Conservation (phyloP, 1,140 invertebrate species). For the Gryllus bimaculatus region DNA sequence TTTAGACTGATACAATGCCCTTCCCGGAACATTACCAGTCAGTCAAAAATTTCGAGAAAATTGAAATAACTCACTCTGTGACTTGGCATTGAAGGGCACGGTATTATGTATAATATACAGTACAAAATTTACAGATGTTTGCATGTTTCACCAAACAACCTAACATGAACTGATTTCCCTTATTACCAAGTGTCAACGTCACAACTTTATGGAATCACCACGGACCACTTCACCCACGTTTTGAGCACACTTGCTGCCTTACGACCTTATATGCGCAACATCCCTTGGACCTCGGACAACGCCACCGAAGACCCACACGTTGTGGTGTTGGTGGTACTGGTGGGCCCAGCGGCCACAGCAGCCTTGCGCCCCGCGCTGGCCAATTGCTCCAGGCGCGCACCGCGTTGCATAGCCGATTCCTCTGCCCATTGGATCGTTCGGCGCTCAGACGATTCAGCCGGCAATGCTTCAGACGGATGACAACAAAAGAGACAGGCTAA, state of each 20-base stretch:
- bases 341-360: background rate
- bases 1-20: too few relatives aligned
- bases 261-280: background rate
- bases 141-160: too few relatives aligned
- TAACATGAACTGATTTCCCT: too few relatives aligned
- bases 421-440: background rate
- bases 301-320: background rate
- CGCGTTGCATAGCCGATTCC: background rate
- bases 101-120: too few relatives aligned
- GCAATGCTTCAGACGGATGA: constrained; percentile 16
- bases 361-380: background rate
- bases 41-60: too few relatives aligned
- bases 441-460: constrained; percentile 6
- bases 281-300: background rate
- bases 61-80: too few relatives aligned
- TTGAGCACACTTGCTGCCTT: background rate
- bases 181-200: too few relatives aligned
- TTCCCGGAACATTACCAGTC: too few relatives aligned
- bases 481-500: constrained; percentile 16
- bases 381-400: background rate
- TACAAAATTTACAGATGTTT: too few relatives aligned
- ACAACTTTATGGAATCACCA: too few relatives aligned
- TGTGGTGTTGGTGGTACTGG: background rate
- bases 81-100: too few relatives aligned
- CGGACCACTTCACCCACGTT: too few relatives aligned